These are phyloP conservation scores for Pomatostomus ruficeps DNA, from an alignment of 2,113 vertebrate genomes.

Conservation along the genomic window DNA sequence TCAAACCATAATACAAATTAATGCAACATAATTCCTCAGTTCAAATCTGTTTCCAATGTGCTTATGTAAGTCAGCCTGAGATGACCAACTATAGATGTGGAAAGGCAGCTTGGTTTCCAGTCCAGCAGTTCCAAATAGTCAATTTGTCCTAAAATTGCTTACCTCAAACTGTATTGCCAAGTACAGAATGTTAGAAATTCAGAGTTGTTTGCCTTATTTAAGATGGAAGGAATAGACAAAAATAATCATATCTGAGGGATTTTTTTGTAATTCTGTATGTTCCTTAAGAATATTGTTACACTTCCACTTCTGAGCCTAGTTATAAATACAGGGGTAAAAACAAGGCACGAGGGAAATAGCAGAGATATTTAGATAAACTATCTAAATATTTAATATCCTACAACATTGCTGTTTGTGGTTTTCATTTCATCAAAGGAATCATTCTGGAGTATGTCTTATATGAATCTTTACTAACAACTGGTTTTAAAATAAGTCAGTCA, in stretches of 20 bases:
- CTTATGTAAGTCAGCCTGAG: neutral
- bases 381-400: conserved; percentile 7
- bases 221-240: neutral
- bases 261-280: neutral
- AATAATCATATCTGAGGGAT: neutral
- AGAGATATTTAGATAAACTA: neutral
- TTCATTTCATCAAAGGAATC: neutral
- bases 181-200: neutral
- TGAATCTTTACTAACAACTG: neutral
- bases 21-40: neutral
- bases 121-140: neutral
- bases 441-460: neutral
- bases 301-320: conserved; percentile 1
- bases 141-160: neutral
- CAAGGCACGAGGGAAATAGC: neutral
- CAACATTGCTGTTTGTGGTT: neutral
- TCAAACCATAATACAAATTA: neutral
- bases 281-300: neutral
- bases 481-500: neutral
- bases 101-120: neutral
- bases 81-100: neutral
- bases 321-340: neutral
- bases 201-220: neutral
- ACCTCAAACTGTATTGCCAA: neutral
- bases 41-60: neutral